phyloP scores from a whole-genome alignment of 2,113 vertebrate species.

The Litocranius walleri region DNA sequence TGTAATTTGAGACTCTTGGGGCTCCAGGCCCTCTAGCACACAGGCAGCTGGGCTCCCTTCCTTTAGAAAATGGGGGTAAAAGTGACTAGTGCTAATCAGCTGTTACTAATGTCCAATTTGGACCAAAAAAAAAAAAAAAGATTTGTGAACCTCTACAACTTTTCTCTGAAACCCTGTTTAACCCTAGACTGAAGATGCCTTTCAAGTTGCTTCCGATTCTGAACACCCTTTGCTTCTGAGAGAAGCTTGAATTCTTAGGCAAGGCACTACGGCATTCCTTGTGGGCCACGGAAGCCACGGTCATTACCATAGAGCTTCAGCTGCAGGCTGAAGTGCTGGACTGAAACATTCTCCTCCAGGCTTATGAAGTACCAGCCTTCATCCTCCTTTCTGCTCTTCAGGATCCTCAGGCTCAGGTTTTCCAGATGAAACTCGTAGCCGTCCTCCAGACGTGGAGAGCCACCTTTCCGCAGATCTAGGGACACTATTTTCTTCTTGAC shows the following conservation, averaged over 20 bases:
- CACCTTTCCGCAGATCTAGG: neutral
- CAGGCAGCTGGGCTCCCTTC: neutral
- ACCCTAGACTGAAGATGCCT: neutral
- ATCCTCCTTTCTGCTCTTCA: constrained; percentile 6
- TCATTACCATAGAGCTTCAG: constrained; percentile 70
- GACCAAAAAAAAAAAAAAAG: neutral
- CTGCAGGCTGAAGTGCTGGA: constrained; percentile 39
- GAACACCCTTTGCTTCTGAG: neutral
- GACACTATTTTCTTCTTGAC: constrained; percentile 54
- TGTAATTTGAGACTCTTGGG: neutral
- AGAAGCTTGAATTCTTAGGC: neutral
- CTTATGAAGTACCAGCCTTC: constrained; percentile 54
- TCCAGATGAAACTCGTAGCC: constrained; percentile 52
- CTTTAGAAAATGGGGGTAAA: neutral
- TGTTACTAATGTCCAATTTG: neutral
- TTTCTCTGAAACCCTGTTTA: neutral
- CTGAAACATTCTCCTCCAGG: constrained; percentile 34
- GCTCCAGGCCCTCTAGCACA: neutral
- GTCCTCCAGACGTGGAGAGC: neutral
- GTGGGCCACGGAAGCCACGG: neutral
- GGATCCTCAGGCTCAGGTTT: constrained; percentile 45
- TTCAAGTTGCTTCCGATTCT: neutral
- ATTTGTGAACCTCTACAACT: neutral
- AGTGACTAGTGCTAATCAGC: neutral
- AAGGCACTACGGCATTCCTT: neutral